Conservation (phyloP, 2,888 invertebrate species). For the Mallateleia sp. region DNA sequence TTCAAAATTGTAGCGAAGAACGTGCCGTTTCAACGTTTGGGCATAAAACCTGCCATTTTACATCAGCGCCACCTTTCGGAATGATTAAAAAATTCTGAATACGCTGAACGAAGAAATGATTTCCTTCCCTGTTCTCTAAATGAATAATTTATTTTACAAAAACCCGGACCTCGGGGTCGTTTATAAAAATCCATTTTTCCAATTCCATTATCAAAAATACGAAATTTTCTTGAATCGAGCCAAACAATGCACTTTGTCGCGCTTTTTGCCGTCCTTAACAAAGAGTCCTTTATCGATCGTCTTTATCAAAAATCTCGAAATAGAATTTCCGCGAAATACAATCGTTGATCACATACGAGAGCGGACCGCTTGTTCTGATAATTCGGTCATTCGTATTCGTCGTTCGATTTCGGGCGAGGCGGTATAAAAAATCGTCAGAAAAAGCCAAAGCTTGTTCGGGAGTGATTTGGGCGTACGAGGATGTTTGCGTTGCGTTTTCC, state of each 20-base stretch:
- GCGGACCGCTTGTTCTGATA: constrained; percentile 80
- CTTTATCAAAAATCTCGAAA: constrained; percentile 51
- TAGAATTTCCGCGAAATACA: constrained; percentile 61
- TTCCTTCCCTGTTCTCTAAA: not conserved
- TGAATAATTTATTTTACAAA: not conserved
- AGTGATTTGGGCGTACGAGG: constrained; percentile 49
- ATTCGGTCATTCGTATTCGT: constrained; percentile 88
- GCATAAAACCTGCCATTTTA: not conserved
- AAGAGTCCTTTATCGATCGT: constrained; percentile 33
- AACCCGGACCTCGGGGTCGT: not conserved
- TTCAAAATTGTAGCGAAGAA: no score
- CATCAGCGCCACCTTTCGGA: no score
- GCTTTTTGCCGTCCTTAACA: not conserved
- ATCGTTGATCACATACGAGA: constrained; percentile 53
- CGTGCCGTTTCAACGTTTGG: no score
- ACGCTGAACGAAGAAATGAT: not conserved
- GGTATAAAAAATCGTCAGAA: constrained; percentile 64
- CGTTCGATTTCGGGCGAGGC: constrained; percentile 77
- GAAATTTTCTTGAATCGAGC: constrained; percentile 11
- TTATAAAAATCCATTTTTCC: not conserved
- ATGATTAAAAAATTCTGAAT: no score
- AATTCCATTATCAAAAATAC: constrained; percentile 2
- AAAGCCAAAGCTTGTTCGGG: constrained; percentile 66
- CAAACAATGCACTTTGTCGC: constrained; percentile 22
- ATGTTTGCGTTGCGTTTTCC: constrained; percentile 75